Evolutionary conservation across 2,888 invertebrate genomes (phyloP), one percentile per base, ranked within the genome.

Genomic region (Melitaea athalia): DNA sequence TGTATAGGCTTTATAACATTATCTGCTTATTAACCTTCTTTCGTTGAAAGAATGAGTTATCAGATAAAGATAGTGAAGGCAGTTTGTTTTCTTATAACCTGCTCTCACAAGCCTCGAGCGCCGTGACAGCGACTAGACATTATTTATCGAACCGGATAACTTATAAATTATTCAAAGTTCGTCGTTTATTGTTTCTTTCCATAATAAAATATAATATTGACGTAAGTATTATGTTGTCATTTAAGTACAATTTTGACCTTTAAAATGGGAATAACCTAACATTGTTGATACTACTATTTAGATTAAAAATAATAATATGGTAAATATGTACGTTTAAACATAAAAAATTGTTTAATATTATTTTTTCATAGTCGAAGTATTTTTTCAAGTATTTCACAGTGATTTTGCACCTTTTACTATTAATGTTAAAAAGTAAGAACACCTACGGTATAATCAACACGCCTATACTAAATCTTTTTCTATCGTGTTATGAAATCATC

Each of bases 21-120:
- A 75, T 77, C 76, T 72, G 68, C 59, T 64, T 72, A 71, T 75
- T 75, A 72, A 75, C 71, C 72, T 73, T 75, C 71, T 74, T 55
- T 73, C 69, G 68, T 71, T 62, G 64, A 67, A 70, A 72, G 71
- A 72, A 67, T 73, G 66, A 67, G 57, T 74, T 76, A 77, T 77
- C 76, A 69, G 74, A 75, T 76, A 75, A 74, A 67, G 63, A 68
- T 68, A 68, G 50, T 52, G 52, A 52, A 52, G 67, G 66, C 64
- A 68, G 72, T 77, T 75, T 75, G 72, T 71, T 70, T 67, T 74
- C 59, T 71, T 77, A 77, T 79, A 77, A 68, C 49, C 63, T 61
- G 60, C 67, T 59, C 57, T 70, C 66, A 68, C 68, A 63, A 66
- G 64, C 24, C 38, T 63, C 53, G 59, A 65, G 63, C 63, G 61